Conservation (phyloP, 1,140 invertebrate species). For the Agraylea sexmaculata region DNA sequence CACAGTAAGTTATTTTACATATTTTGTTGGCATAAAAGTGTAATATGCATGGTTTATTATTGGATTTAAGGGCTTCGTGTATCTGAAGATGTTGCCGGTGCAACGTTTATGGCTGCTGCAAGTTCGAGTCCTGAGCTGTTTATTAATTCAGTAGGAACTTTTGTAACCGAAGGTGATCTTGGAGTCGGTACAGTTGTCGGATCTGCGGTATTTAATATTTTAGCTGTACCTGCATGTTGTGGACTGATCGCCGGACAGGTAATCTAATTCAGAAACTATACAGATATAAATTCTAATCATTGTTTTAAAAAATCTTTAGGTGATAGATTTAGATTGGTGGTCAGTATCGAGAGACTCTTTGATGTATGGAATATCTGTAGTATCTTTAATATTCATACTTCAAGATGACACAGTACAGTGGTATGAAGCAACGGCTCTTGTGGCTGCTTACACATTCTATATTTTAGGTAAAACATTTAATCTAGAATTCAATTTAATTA, state of each 20-base stretch:
- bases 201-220: conserved; percentile 81
- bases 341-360: conserved; percentile 71
- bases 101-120: conserved; percentile 86
- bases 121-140: conserved; percentile 83
- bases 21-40: neutral
- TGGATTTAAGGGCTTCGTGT: conserved; percentile 48
- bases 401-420: conserved; percentile 62
- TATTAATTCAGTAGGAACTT: conserved; percentile 77
- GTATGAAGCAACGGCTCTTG: conserved; percentile 57
- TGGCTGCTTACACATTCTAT: conserved; percentile 56
- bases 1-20: conserved; percentile 48
- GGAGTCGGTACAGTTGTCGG: conserved; percentile 77
- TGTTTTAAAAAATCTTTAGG: conserved; percentile 33
- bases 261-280: conserved; percentile 15
- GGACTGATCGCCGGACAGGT: conserved; percentile 67
- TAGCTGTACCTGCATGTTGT: conserved; percentile 78
- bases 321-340: conserved; percentile 71
- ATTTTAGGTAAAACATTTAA: conserved; percentile 30
- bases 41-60: neutral
- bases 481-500: conserved; percentile 3
- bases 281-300: neutral
- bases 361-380: conserved; percentile 64
- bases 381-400: conserved; percentile 60
- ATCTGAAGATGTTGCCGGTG: conserved; percentile 63
- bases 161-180: conserved; percentile 70